Evolutionary conservation across 2,113 vertebrate genomes (phyloP), one percentile per base, ranked within the genome.

Genomic region (Triplophysa dalaica): DNA sequence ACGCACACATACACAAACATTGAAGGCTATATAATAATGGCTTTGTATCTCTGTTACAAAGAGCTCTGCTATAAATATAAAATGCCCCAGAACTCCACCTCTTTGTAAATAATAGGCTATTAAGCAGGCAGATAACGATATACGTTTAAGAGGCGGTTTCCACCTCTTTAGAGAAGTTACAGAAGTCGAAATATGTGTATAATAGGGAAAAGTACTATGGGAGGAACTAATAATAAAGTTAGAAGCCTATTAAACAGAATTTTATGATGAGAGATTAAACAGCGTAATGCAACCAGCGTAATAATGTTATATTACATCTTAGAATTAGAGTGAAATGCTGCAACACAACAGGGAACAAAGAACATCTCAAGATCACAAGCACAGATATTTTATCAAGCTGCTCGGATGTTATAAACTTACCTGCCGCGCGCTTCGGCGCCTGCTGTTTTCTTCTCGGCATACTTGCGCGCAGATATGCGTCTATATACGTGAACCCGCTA

Each of bases 361-460:
- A 38, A 7, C 0, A 38, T 38, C 33, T 7, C 6, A 38, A 38
- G 6, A 45, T 45, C 43, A 45, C 11, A 12, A 45, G 43, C 43
- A 45, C 43, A 45, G 3, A 43, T 43, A 29, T 29, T 29, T 24
- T 29, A 60, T 8, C 66, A 48, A 78, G 70, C 91, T 85, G 73
- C 2, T 68, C 62, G 72, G 75, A 41, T 67, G 70, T 45, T 3
- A 76, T 67, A 60, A 87, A 89, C 74, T 83, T 99, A 98, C 97
- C 97, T 97, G 96, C 93, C 87, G 96, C 95, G 93, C 96, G 96
- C 92, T 94, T 94, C 84, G 97, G 97, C 93, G 96, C 96, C 87
- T 98, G 96, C 95, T 99, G 97, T 94, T 99, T 99, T 94, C 96
- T 96, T 91, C 97, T 91, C 89, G 97, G 95, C 97, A 98, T 98